A percentile compares a stretch with the other conserved stretches of the same genome.
Conservation (phyloP, 1,140 invertebrate species). For the Spodoptera frugiperda region DNA sequence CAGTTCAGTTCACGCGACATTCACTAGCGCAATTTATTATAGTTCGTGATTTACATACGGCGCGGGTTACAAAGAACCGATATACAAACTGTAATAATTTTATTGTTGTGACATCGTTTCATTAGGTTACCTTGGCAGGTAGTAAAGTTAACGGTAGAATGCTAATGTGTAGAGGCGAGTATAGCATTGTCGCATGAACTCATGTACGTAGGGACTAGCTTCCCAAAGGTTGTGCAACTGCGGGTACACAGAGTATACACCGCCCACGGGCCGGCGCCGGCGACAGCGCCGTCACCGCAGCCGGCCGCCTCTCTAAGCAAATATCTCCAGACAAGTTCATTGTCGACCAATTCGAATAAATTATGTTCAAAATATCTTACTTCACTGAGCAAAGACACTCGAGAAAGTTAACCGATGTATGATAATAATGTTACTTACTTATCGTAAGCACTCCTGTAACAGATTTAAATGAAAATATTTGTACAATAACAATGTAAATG, state of each 20-base stretch:
- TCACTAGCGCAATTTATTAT: conserved; percentile 14
- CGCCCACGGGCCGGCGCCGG: conserved; percentile 64
- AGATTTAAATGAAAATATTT: conserved; percentile 30
- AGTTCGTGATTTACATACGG: conserved; percentile 19
- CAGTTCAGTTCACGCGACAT: conserved; percentile 12
- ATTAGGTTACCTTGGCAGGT: conserved; percentile 69
- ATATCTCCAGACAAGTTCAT: conserved; percentile 75
- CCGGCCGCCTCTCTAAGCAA: conserved; percentile 55
- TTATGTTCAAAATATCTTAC: conserved; percentile 36
- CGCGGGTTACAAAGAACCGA: conserved; percentile 3
- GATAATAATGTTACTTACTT: conserved; percentile 22
- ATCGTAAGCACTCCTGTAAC: not conserved
- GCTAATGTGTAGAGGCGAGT: conserved; percentile 73
- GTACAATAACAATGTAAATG: not conserved
- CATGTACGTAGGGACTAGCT: conserved; percentile 52
- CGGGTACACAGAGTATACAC: conserved; percentile 55
- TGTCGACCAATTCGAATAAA: conserved; percentile 60
- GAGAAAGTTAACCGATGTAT: conserved; percentile 7
- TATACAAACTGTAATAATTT: conserved; percentile 22
- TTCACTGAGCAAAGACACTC: conserved; percentile 21
- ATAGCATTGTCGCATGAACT: conserved; percentile 67
- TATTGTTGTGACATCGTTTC: conserved; percentile 65
- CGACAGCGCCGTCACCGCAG: conserved; percentile 52
- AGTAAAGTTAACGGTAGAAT: conserved; percentile 81
- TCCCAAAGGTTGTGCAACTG: conserved; percentile 77